Percentiles rank a stretch among this genome's conserved stretches.
phyloP scores from a whole-genome alignment of 2,113 vertebrate species.

The Saccopteryx bilineata region DNA sequence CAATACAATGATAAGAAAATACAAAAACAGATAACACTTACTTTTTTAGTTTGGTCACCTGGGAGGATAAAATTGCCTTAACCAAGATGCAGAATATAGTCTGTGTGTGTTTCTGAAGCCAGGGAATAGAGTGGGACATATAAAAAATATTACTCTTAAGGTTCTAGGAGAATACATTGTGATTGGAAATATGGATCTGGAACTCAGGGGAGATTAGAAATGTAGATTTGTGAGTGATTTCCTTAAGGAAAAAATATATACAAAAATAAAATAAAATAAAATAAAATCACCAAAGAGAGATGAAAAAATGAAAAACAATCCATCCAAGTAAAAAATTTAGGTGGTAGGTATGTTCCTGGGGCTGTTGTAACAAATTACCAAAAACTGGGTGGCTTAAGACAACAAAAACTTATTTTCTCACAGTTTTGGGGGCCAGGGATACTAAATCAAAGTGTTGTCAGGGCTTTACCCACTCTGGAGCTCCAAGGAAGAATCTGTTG shows the following conservation, averaged over 20 bases:
- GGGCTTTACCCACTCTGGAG: background rate
- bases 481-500: background rate
- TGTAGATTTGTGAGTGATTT: background rate
- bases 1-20: conserved; percentile 5
- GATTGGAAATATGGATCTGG: background rate
- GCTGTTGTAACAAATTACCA: background rate
- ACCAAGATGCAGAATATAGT: background rate
- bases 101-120: background rate
- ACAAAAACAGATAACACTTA: background rate
- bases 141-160: background rate
- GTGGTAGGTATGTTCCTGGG: background rate
- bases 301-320: background rate
- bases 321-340: conserved; percentile 8
- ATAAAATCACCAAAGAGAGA: background rate
- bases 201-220: background rate
- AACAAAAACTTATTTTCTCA: background rate
- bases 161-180: background rate
- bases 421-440: background rate
- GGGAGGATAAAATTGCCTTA: background rate
- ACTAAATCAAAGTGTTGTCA: background rate
- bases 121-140: background rate
- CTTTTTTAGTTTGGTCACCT: conserved; percentile 27
- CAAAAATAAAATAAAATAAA: background rate
- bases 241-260: background rate
- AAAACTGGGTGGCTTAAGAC: background rate